Percentiles rank a stretch among this genome's conserved stretches.
Conservation (phyloP, 2,888 invertebrate genomes). For the Physocephala rufipes region DNA sequence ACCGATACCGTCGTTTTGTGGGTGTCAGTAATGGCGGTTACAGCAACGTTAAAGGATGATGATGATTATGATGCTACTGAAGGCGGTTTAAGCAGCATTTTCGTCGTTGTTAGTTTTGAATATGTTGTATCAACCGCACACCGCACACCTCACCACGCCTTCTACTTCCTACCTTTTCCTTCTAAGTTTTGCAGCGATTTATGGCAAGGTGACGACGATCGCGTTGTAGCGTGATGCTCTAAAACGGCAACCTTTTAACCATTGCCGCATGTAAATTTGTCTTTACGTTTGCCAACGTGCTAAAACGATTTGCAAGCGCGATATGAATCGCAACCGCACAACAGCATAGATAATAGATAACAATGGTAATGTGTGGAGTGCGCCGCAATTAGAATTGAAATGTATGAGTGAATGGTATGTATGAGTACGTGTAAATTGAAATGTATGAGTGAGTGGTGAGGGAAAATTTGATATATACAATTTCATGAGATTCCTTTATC, state of each 20-base stretch:
- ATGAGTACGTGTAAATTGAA: too few species aligned
- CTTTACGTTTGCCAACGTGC: neutral
- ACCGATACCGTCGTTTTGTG: neutral
- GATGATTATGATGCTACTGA: neutral
- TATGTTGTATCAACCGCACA: neutral
- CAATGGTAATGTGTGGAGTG: too few species aligned
- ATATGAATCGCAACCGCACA: neutral
- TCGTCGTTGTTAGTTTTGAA: neutral
- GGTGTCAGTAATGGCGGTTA: neutral
- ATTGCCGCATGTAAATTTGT: slow-evolving; percentile 1
- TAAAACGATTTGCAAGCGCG: slow-evolving; percentile 6
- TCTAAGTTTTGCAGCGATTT: neutral
- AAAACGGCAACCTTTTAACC: neutral
- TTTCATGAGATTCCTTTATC: too few species aligned
- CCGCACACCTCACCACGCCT: neutral
- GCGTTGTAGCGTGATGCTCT: slow-evolving; percentile 4
- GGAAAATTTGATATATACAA: too few species aligned
- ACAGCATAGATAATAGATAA: neutral
- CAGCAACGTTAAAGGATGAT: neutral
- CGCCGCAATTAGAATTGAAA: too few species aligned
- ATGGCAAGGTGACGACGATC: neutral
- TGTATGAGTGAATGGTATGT: too few species aligned
- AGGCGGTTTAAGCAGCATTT: neutral
- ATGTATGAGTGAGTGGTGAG: too few species aligned
- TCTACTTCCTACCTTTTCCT: neutral